Base-by-base conservation (phyloP, 2,888 invertebrate genomes). In the Thalpophila matura region DNA sequence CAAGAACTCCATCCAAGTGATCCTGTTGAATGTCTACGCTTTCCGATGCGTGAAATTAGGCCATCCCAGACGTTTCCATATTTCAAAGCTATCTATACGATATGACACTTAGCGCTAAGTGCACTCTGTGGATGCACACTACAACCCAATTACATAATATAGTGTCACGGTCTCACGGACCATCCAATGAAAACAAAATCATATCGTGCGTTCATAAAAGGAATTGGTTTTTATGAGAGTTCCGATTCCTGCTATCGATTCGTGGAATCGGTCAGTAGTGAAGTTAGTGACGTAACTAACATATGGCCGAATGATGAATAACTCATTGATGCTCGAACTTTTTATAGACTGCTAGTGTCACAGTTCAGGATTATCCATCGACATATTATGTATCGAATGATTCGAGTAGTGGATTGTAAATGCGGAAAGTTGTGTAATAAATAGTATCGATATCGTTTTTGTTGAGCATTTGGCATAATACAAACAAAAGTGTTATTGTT, bases 251-350 rank as follows among this genome's bases (percentile, higher is more conserved):
- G 26, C 45, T 59, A 72, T 61, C 20, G 62, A 66, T 62, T 74
- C 54, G 27, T 74, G 61, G 35, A 68, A 60, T 60, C 55, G 31
- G 55, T 67, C 31, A 61, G 50, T 16, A 26, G 14, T 62, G 5
- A n/a, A 29, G 9, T 24, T 12, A 27, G 24, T 66, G 72, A 77
- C 50, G 66, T 38, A 26, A 47, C 20, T 10, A 63, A 66, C 76
- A 78, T 59, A 64, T 78, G 70, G 70, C 26, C 31, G 16, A 16
- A 10, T 6, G 46, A 58, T 66, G 51, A 59, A 77, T 73, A 67
- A 76, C 53, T 65, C 65, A 68, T 76, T 70, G 61, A 76, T 61
- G 27, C 22, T 65, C 50, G 20, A 40, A 46, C 22, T 65, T 70
- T 69, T 61, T 69, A 61, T 60, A 47, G 45, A 10, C 16, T 46